Percentiles rank a stretch among this genome's conserved stretches.
phyloP scores from a whole-genome alignment of 2,888 invertebrate genomes.

The Drosophila villosipedis region DNA sequence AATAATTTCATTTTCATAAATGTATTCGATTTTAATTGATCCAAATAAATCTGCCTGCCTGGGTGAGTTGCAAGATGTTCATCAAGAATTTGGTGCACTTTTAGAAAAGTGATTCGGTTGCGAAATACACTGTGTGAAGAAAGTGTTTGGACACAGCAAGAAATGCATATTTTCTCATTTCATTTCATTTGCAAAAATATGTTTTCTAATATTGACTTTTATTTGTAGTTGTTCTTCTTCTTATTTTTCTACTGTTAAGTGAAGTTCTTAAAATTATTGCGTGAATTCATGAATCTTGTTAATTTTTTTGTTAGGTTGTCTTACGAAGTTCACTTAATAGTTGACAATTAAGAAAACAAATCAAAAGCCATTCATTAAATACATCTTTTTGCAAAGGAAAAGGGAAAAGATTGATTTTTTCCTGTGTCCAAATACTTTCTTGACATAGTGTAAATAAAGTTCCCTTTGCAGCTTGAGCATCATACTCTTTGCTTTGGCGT shows the following conservation, averaged over 20 bases:
- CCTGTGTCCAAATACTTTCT: neutral
- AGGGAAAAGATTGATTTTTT: neutral
- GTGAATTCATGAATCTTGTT: neutral
- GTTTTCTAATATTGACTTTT: neutral
- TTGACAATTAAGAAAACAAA: neutral
- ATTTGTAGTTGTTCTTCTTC: neutral
- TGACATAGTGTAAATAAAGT: neutral
- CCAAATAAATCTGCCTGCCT: neutral
- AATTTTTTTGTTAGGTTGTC: no score
- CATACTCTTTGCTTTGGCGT: neutral
- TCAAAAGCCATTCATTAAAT: neutral
- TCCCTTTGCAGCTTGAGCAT: no score
- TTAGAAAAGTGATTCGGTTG: neutral
- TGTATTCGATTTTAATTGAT: neutral
- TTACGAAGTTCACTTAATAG: neutral
- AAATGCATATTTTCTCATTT: neutral
- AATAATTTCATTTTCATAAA: neutral
- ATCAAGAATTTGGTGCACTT: neutral
- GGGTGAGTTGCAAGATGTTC: neutral
- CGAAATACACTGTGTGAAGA: neutral
- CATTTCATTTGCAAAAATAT: neutral
- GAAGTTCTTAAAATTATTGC: neutral
- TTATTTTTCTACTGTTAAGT: neutral
- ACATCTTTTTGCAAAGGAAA: neutral
- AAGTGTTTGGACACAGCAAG: neutral